Conservation (phyloP, 2,797 vertebrate species). For the Falco naumanni region DNA sequence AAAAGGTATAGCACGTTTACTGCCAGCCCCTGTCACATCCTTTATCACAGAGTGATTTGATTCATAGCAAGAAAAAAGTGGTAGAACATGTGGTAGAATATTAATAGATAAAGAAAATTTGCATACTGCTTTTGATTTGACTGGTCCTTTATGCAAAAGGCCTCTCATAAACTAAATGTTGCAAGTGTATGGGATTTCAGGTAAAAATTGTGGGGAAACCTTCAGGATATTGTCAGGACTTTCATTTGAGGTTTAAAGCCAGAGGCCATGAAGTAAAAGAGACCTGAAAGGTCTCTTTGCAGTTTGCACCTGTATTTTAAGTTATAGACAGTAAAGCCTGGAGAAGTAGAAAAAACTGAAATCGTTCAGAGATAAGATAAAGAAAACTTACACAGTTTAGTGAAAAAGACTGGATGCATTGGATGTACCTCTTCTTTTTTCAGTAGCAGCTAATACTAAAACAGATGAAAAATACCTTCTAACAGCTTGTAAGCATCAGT, state of each 20-base stretch:
- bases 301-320: not conserved
- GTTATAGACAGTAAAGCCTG: not conserved
- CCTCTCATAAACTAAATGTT: not conserved
- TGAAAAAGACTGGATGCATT: not conserved
- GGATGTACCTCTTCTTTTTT: not conserved
- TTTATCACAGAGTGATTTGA: not conserved
- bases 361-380: not conserved
- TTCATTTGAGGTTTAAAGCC: not conserved
- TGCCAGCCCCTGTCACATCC: rapidly evolving
- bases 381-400: not conserved
- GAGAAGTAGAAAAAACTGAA: not conserved
- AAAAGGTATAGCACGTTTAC: not conserved
- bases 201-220: not conserved
- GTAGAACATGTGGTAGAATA: not conserved
- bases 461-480: not conserved
- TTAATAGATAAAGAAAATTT: not conserved
- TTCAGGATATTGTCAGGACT: not conserved
- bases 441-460: not conserved
- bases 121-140: not conserved
- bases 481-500: not conserved
- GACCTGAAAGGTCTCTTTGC: not conserved
- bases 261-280: not conserved
- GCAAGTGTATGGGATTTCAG: not conserved
- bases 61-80: not conserved
- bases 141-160: not conserved